Percentiles rank a stretch among this genome's conserved stretches.
Conservation (phyloP, 2,888 invertebrate genomes). For the Macrosoma leucophasiata region DNA sequence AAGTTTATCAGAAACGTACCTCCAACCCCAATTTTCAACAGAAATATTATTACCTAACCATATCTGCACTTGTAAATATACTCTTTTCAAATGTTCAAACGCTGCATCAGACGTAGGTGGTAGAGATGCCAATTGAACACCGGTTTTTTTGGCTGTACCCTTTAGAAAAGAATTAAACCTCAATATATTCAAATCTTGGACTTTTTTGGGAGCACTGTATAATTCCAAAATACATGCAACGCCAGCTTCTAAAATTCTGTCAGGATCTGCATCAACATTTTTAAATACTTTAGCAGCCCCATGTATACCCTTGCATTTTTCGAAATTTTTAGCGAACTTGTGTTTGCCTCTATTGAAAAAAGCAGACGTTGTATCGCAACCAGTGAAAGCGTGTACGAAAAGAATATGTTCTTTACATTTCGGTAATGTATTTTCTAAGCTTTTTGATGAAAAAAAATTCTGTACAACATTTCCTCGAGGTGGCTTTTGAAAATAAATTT, state of each 20-base stretch:
- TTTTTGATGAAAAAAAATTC: too few relatives aligned
- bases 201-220: conserved; percentile 2
- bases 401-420: too few relatives aligned
- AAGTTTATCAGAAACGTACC: too few relatives aligned
- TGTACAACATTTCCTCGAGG: too few relatives aligned
- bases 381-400: too few relatives aligned
- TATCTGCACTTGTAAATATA: conserved; percentile 13
- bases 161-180: conserved; percentile 3
- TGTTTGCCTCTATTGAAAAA: neutral
- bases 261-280: conserved; percentile 1
- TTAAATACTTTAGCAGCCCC: conserved; percentile 4
- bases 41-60: conserved; percentile 12
- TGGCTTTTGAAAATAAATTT: too few relatives aligned
- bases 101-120: conserved; percentile 10
- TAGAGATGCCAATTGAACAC: conserved; percentile 5
- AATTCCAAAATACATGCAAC: conserved; percentile 3
- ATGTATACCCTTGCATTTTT: conserved; percentile 3
- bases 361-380: too few relatives aligned
- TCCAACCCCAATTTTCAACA: conserved; percentile 12
- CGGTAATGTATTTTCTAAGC: too few relatives aligned
- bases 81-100: conserved; percentile 12
- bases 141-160: neutral
- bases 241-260: conserved; percentile 2
- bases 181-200: neutral
- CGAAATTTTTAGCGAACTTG: conserved; percentile 2